Conservation (phyloP, 2,797 vertebrate species). For the Clarias laeviceps region DNA sequence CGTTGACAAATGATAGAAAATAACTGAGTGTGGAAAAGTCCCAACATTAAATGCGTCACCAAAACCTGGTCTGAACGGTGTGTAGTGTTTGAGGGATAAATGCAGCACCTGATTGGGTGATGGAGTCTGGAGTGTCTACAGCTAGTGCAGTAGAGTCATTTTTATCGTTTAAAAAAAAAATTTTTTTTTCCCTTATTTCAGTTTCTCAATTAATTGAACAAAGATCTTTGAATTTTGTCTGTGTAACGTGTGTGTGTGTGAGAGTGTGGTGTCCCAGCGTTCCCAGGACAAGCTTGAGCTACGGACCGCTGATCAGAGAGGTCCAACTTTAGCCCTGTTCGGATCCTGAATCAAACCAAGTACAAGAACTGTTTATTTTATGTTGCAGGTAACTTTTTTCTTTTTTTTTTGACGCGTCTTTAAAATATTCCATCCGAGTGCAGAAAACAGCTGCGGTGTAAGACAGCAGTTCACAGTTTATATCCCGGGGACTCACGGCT, state of each 20-base stretch:
- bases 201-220: no score
- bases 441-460: slow-evolving; percentile 4
- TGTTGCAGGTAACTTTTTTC: background rate
- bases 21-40: background rate
- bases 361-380: background rate
- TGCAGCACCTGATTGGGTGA: no score
- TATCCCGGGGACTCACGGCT: background rate
- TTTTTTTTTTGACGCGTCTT: background rate
- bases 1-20: background rate
- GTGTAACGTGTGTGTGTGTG: no score
- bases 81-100: no score
- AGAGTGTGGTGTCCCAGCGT: background rate
- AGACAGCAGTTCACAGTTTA: slow-evolving; percentile 14
- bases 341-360: background rate
- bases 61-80: no score
- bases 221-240: no score
- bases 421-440: background rate
- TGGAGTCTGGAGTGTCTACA: no score
- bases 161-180: no score
- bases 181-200: no score
- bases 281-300: background rate
- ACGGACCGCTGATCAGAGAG: background rate
- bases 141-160: no score
- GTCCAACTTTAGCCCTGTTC: background rate
- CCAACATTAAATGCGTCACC: no score